These are phyloP conservation scores for Lemur catta DNA, from an alignment of 2,797 vertebrate species.

Conservation along the genomic window DNA sequence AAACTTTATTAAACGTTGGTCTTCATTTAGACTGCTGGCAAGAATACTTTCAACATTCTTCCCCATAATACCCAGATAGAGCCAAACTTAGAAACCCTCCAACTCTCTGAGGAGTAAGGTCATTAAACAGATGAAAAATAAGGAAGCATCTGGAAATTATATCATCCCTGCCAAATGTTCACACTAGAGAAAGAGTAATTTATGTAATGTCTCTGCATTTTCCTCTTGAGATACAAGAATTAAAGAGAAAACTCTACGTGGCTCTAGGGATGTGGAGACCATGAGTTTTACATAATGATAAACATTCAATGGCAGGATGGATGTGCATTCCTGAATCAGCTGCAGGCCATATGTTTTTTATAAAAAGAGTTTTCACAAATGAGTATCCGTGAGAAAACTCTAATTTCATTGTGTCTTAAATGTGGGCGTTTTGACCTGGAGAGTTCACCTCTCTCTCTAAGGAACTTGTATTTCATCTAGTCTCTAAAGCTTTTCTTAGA, in stretches of 20 bases:
- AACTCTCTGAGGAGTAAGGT: conserved; percentile 24
- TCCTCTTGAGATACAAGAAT: conserved; percentile 1
- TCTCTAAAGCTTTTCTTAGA: background rate
- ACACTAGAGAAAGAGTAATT: background rate
- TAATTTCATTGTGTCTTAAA: conserved; percentile 11
- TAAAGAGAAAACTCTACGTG: conserved; percentile 27
- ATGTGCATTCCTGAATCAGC: background rate
- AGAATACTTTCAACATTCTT: conserved; percentile 17
- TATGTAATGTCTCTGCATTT: conserved; percentile 17
- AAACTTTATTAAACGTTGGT: background rate
- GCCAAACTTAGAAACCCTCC: conserved; percentile 30
- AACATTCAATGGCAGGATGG: background rate
- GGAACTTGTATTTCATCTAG: conserved; percentile 4
- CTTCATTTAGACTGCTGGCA: background rate
- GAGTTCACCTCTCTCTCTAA: background rate
- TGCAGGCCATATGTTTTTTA: conserved; percentile 25
- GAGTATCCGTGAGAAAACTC: background rate
- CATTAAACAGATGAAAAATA: conserved; percentile 61
- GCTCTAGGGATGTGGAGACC: background rate
- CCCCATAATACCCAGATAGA: background rate
- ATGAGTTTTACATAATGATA: conserved; percentile 24
- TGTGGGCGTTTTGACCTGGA: background rate
- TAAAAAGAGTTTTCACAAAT: conserved; percentile 12
- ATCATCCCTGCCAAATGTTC: conserved; percentile 45
- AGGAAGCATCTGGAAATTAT: conserved; percentile 56